Evolutionary conservation across 2,888 invertebrate species (phyloP).

Genomic region (Augochlorella aurata): DNA sequence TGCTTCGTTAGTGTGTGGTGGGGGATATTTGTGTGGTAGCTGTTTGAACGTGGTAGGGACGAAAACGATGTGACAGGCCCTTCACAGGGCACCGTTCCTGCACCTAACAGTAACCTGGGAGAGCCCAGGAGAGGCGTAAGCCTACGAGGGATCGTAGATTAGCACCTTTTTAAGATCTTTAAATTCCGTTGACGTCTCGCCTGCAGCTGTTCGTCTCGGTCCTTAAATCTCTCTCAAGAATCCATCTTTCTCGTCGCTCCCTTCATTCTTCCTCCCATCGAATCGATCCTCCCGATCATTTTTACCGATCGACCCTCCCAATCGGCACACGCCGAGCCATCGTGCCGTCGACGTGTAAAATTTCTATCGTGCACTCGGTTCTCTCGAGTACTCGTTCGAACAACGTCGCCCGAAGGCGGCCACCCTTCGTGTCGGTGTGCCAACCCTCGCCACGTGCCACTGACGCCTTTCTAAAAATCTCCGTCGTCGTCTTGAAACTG

Average conservation of each 20-base stretch:
- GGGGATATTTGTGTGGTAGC: slow-evolving; percentile 51
- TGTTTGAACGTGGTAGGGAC: slow-evolving; percentile 66
- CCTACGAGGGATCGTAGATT: slow-evolving; percentile 48
- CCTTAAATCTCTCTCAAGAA: neutral
- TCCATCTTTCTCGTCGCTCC: neutral
- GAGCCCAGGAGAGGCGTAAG: slow-evolving; percentile 62
- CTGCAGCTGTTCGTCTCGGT: slow-evolving; percentile 23
- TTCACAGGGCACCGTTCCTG: slow-evolving; percentile 61
- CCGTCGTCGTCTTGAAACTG: slow-evolving; percentile 41
- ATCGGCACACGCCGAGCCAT: slow-evolving; percentile 2
- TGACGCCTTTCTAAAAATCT: slow-evolving; percentile 71
- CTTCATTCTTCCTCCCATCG: neutral
- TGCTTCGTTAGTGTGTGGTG: slow-evolving; percentile 23
- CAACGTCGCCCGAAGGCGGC: slow-evolving; percentile 53
- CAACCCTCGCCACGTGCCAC: slow-evolving; percentile 75
- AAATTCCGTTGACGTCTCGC: slow-evolving; percentile 16
- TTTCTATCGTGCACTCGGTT: slow-evolving; percentile 42
- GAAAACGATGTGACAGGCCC: slow-evolving; percentile 72
- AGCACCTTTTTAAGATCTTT: slow-evolving; percentile 33
- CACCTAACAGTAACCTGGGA: slow-evolving; percentile 67
- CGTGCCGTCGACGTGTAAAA: slow-evolving; percentile 22
- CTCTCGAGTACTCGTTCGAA: slow-evolving; percentile 48
- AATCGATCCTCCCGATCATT: neutral
- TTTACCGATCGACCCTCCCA: slow-evolving; percentile 29
- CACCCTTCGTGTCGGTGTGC: slow-evolving; percentile 29